phyloP scores from a whole-genome alignment of 2,888 invertebrate species.

The Chironomus riparius region DNA sequence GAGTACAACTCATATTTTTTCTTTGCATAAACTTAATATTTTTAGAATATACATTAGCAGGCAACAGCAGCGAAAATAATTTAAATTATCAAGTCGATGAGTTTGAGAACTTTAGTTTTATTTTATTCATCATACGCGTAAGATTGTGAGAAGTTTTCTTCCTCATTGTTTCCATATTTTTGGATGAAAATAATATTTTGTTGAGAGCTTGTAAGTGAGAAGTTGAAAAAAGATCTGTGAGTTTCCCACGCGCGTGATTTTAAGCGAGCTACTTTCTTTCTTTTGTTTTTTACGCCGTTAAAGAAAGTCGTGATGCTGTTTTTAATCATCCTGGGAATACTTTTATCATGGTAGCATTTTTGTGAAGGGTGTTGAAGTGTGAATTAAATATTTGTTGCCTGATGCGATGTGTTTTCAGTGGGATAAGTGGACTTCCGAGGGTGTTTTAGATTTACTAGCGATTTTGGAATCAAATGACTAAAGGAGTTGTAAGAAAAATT shows the following conservation, averaged over 20 bases:
- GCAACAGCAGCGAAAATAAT: background rate
- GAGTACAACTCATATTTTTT: background rate
- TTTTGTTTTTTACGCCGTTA: too few species aligned
- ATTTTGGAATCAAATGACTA: too few species aligned
- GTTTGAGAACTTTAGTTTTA: background rate
- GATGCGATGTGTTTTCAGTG: too few species aligned
- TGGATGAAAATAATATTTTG: background rate
- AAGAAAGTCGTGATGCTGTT: too few species aligned
- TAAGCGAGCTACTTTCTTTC: too few species aligned
- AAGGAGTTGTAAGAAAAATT: too few species aligned
- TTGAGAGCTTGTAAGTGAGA: background rate
- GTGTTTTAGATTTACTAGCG: too few species aligned
- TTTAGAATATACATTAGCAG: background rate
- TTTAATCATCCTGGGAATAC: too few species aligned
- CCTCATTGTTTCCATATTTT: background rate
- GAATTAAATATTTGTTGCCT: too few species aligned
- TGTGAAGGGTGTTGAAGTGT: too few species aligned
- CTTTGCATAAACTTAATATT: background rate
- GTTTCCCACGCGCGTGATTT: background rate
- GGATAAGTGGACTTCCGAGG: too few species aligned
- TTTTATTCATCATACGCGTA: background rate
- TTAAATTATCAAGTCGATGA: slow-evolving; percentile 6
- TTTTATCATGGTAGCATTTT: too few species aligned
- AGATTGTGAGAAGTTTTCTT: background rate
- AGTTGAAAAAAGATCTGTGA: background rate